Conservation (phyloP, 1,140 invertebrate genomes). For the Pogonus chalceus region DNA sequence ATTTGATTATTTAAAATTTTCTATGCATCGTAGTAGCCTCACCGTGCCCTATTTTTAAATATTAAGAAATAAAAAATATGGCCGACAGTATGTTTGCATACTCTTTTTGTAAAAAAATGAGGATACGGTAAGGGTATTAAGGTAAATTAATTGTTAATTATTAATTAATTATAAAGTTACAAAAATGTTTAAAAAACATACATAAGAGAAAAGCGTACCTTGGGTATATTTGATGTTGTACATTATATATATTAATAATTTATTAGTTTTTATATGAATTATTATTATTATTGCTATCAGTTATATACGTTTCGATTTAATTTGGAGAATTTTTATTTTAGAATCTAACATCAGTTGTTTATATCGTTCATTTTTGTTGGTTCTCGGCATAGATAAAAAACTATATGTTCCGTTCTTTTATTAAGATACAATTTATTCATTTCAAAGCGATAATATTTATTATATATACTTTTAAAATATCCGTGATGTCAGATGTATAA, state of each 20-base stretch:
- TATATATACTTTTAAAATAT: too few species aligned
- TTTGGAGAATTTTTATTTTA: background rate
- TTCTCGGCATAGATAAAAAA: background rate
- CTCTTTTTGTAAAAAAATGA: background rate
- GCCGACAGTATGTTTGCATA: background rate
- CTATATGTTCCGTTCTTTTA: too few species aligned
- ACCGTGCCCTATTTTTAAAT: too few species aligned
- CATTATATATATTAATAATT: background rate
- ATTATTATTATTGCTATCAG: background rate
- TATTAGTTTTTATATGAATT: background rate
- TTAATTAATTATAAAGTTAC: background rate
- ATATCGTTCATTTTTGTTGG: constrained; percentile 5
- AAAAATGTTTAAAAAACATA: background rate
- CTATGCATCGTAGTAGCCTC: too few species aligned
- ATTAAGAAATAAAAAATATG: background rate
- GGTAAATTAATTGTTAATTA: background rate
- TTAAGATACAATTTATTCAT: too few species aligned
- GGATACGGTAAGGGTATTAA: background rate
- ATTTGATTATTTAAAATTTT: too few species aligned
- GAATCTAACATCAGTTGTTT: constrained; percentile 1
- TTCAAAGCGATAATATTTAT: too few species aligned
- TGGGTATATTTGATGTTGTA: background rate
- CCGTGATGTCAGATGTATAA: too few species aligned
- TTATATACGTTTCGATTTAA: background rate
- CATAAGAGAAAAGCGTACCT: background rate